Evolutionary conservation across 2,797 vertebrate species (phyloP).

Genomic region (Pseudomugil gertrudae): DNA sequence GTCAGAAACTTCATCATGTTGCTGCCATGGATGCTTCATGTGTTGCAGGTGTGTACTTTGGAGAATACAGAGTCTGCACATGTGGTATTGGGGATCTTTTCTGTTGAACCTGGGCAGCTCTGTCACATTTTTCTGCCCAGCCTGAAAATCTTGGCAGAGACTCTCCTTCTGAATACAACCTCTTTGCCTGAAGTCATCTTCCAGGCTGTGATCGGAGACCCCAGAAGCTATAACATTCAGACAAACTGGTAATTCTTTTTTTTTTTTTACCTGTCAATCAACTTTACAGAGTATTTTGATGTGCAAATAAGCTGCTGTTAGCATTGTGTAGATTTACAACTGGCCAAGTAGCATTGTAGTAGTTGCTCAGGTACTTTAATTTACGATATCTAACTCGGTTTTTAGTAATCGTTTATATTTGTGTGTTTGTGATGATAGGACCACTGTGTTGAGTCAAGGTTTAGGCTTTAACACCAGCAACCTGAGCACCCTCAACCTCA

Average conservation of each 20-base stretch:
- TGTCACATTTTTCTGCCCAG: conserved; percentile 68
- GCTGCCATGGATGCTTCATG: conserved; percentile 14
- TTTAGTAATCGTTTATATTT: not conserved
- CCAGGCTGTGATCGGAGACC: conserved; percentile 75
- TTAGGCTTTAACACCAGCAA: conserved; percentile 67
- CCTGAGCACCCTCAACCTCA: conserved; percentile 64
- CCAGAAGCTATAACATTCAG: conserved; percentile 62
- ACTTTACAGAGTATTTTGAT: not conserved
- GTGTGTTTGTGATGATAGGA: conserved; percentile 66
- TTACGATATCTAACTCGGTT: not conserved
- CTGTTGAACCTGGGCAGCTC: conserved; percentile 67
- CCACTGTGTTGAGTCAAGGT: conserved; percentile 41
- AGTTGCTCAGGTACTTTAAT: not conserved
- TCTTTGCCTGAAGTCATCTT: conserved; percentile 62
- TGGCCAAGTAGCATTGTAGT: conserved; percentile 2
- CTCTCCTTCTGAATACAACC: conserved; percentile 43
- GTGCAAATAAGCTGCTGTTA: not conserved
- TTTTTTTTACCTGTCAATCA: not conserved
- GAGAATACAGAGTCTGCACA: conserved; percentile 57
- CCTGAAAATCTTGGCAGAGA: conserved; percentile 54
- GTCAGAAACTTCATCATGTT: too few species aligned
- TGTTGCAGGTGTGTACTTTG: conserved; percentile 75
- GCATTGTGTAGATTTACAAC: not conserved
- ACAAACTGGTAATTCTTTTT: conserved; percentile 72
- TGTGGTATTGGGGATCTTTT: conserved; percentile 47